Percentiles rank a stretch among this genome's conserved stretches.
These are phyloP conservation scores for Rhyacophila brunnea DNA, from an alignment of 1,140 invertebrate genomes.

Conservation along the genomic window DNA sequence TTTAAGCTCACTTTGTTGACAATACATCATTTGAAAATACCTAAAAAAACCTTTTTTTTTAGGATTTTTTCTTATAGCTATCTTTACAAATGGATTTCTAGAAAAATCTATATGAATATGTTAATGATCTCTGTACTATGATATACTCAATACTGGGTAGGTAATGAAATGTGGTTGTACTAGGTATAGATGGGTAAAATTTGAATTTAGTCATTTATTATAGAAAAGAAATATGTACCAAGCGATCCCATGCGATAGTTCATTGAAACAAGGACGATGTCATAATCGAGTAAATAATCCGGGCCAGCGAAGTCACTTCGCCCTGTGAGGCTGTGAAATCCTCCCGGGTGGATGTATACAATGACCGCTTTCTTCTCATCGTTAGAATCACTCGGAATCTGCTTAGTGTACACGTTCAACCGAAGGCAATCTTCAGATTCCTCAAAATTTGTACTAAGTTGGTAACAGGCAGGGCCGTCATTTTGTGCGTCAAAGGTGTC, in stretches of 20 bases:
- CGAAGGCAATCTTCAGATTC: slow-evolving; percentile 67
- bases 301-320: slow-evolving; percentile 58
- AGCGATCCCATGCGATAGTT: slow-evolving; percentile 68
- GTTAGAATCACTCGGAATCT: slow-evolving; percentile 38
- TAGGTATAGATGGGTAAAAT: too few species aligned
- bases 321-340: slow-evolving; percentile 49
- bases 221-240: slow-evolving; percentile 49
- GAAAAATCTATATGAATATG: too few species aligned
- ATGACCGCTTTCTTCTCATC: slow-evolving; percentile 50
- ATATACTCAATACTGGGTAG: too few species aligned
- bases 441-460: slow-evolving; percentile 40
- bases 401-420: slow-evolving; percentile 64
- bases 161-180: too few species aligned
- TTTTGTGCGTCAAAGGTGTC: slow-evolving; percentile 56
- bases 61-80: too few species aligned
- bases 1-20: too few species aligned
- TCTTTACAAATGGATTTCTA: too few species aligned
- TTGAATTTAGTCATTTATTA: too few species aligned
- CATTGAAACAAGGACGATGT: slow-evolving; percentile 67
- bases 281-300: slow-evolving; percentile 62
- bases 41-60: too few species aligned
- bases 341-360: slow-evolving; percentile 59
- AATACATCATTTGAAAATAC: too few species aligned
- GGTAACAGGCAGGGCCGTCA: slow-evolving; percentile 54
- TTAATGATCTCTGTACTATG: too few species aligned